Evolutionary conservation across 1,140 invertebrate genomes (phyloP), one percentile per base, ranked within the genome.

Genomic region (Drosophila chauvacae): DNA sequence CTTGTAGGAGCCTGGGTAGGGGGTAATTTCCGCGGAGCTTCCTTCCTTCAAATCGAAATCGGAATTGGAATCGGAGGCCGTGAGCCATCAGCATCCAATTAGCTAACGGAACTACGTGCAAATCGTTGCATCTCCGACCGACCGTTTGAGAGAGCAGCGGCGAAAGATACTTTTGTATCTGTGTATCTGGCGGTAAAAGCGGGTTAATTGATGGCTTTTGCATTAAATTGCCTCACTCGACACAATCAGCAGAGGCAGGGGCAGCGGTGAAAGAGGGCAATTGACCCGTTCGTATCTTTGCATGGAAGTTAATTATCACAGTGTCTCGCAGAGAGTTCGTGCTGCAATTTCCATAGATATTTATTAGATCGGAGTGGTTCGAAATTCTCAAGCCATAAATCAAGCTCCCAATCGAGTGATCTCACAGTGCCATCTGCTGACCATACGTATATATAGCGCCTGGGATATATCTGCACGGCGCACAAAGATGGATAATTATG

Each of bases 31-130:
- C 76, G 68, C 56, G 4, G 51, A 47, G 61, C 20, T 70, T 70
- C 66, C 66, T 70, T 77, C 48, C 60, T 76, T 44, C 48, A 56
- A 70, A 48, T 72, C 66, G 60, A 42, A 57, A 44, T 58, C 39
- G 64, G 45, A 53, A 47, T 33, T n/a, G 55, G 39, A 13, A 50
- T 57, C 48, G 33, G 63, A 47, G 65, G 65, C 53, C 45, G 62
- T 65, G 62, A 65, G 63, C 73, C 59, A 62, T 84, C 78, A 79
- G 61, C 64, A 60, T 73, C 73, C 85, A 88, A 88, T 88, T 88
- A 88, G 85, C 85, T 88, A 88, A 88, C 85, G 85, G 85, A 88
- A 88, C 85, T 90, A 88, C 85, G 85, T 88, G 85, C 85, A 88
- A 88, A 88, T 88, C 84, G 81, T 83, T 88, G 83, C 70, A 73